phyloP scores from a whole-genome alignment of 2,888 invertebrate genomes.

The Nemapogon koenigi region DNA sequence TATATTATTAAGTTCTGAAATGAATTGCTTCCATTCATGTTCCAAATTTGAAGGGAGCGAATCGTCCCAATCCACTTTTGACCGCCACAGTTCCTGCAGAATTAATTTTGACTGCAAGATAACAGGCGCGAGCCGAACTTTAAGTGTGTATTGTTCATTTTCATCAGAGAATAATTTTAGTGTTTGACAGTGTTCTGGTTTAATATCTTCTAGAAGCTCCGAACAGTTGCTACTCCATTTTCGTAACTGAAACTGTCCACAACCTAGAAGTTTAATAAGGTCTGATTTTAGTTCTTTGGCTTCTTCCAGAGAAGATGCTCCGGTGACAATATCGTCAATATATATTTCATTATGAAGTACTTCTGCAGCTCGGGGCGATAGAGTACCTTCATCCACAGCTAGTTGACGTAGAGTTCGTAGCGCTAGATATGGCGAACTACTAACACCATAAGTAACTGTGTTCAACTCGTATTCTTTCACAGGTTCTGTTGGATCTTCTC shows the following conservation, averaged over 20 bases:
- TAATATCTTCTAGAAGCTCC: no score
- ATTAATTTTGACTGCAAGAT: conserved; percentile 15
- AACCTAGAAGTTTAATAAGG: neutral
- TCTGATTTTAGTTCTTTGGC: conserved; percentile 1
- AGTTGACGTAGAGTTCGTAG: conserved; percentile 9
- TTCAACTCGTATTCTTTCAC: conserved; percentile 7
- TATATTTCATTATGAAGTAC: conserved; percentile 3
- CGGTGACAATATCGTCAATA: conserved; percentile 5
- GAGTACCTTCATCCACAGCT: conserved; percentile 1
- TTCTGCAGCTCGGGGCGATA: neutral
- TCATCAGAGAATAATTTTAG: conserved; percentile 2
- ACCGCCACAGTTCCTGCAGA: conserved; percentile 14
- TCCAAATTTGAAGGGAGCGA: conserved; percentile 10
- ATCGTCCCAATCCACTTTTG: conserved; percentile 14
- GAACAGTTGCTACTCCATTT: conserved; percentile 11
- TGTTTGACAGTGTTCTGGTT: conserved; percentile 1
- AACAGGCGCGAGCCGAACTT: conserved; percentile 9
- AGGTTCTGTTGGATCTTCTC: conserved; percentile 2
- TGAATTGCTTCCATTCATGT: conserved; percentile 9
- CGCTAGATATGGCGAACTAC: no score
- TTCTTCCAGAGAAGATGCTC: conserved; percentile 1
- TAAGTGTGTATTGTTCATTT: neutral
- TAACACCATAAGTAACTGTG: no score
- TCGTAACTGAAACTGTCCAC: conserved; percentile 6
- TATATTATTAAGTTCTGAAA: neutral